phyloP scores from a whole-genome alignment of 2,888 invertebrate species.

The Pollenia griseotomentosa region DNA sequence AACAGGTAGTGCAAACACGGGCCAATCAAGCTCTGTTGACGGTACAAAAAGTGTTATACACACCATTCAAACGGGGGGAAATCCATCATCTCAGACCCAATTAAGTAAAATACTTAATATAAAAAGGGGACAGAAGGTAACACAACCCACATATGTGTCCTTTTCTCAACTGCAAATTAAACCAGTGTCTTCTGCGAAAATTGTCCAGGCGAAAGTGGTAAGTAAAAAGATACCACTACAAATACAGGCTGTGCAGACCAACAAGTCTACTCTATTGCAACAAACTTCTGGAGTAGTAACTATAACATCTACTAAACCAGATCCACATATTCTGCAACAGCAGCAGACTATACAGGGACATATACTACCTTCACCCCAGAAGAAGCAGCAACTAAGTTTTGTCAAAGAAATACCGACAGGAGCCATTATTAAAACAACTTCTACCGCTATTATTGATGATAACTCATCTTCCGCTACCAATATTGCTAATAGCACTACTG shows the following conservation, averaged over 20 bases:
- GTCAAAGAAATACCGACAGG: constrained; percentile 62
- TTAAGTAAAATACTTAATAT: constrained; percentile 79
- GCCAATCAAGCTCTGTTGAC: constrained; percentile 62
- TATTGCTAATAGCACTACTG: neutral
- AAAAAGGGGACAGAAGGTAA: constrained; percentile 80
- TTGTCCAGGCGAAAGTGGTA: constrained; percentile 84
- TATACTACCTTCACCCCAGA: constrained; percentile 54
- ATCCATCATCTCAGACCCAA: constrained; percentile 73
- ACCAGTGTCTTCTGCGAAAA: constrained; percentile 82
- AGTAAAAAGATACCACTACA: constrained; percentile 81
- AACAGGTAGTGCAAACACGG: constrained; percentile 58
- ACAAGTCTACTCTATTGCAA: constrained; percentile 82
- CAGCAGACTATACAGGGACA: constrained; percentile 57
- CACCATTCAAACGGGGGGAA: constrained; percentile 66
- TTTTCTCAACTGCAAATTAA: constrained; percentile 83
- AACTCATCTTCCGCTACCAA: constrained; percentile 33
- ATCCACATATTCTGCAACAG: constrained; percentile 76
- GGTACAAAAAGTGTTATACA: constrained; percentile 68
- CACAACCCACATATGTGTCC: constrained; percentile 82
- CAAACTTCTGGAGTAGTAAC: constrained; percentile 86
- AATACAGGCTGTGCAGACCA: constrained; percentile 73
- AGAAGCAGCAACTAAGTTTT: constrained; percentile 65
- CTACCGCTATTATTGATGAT: constrained; percentile 57
- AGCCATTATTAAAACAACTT: constrained; percentile 64
- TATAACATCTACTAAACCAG: constrained; percentile 78